phyloP scores from a whole-genome alignment of 1,140 invertebrate genomes.

The Glossosoma conforme region DNA sequence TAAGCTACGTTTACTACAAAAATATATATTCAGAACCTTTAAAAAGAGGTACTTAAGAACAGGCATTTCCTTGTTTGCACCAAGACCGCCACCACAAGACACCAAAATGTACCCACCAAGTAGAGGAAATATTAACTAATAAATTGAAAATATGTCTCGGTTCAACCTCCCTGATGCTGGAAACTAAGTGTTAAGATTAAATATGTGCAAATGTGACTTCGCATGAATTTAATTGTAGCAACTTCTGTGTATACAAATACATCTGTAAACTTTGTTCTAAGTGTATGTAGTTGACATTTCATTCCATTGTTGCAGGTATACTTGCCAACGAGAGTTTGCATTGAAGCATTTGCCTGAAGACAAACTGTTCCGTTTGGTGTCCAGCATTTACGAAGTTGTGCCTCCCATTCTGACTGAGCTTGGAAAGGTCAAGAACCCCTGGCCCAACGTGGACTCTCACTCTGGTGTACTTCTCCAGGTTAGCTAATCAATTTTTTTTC shows the following conservation, averaged over 20 bases:
- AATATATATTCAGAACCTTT: too few species aligned
- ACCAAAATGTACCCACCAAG: too few species aligned
- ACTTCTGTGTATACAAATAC: constrained; percentile 1
- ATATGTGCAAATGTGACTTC: not conserved
- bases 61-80: too few species aligned
- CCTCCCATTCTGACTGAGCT: constrained; percentile 89
- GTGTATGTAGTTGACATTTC: too few species aligned
- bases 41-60: too few species aligned
- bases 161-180: too few species aligned
- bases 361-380: constrained; percentile 84
- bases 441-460: constrained; percentile 98
- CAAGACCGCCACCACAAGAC: too few species aligned
- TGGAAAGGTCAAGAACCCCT: constrained; percentile 97
- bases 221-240: constrained; percentile 1
- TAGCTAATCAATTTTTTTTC: constrained; percentile 19
- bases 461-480: constrained; percentile 83
- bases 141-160: too few species aligned
- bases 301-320: constrained; percentile 53
- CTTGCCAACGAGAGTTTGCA: constrained; percentile 92
- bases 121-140: too few species aligned
- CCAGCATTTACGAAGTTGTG: constrained; percentile 91
- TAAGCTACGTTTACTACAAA: constrained; percentile 50
- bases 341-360: constrained; percentile 92
- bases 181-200: not conserved
- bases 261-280: too few species aligned